Percentiles rank a stretch among this genome's conserved stretches.
Conservation (phyloP, 2,888 invertebrate species). For the Acanthosoma haemorrhoidale region DNA sequence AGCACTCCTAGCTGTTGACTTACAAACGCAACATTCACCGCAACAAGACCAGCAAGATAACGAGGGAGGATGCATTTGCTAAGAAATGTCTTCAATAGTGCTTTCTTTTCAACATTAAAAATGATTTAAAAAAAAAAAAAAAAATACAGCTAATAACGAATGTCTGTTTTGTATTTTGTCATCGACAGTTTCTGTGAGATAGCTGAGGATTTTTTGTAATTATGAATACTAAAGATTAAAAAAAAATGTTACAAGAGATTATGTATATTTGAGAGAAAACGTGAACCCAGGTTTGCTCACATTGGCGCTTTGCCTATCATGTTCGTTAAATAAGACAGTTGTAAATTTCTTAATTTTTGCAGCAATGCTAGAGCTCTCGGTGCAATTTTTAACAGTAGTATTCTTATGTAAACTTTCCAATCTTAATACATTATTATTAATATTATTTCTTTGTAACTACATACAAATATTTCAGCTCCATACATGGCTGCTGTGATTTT, state of each 20-base stretch:
- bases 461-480: slow-evolving; percentile 14
- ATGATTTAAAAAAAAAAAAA: neutral
- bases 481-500: slow-evolving; percentile 26
- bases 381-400: neutral
- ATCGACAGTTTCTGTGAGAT: slow-evolving; percentile 5
- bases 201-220: neutral
- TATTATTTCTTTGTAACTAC: neutral
- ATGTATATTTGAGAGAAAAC: neutral
- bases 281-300: slow-evolving; percentile 23
- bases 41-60: slow-evolving; percentile 72
- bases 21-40: slow-evolving; percentile 74
- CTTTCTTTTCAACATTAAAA: slow-evolving; percentile 20
- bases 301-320: slow-evolving; percentile 25
- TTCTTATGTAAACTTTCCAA: neutral
- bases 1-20: slow-evolving; percentile 61
- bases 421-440: neutral
- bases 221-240: neutral
- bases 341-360: slow-evolving; percentile 13
- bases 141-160: slow-evolving; percentile 18
- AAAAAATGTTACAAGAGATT: neutral
- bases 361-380: slow-evolving; percentile 17
- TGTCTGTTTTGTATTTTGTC: slow-evolving; percentile 61
- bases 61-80: slow-evolving; percentile 80
- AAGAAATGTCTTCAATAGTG: slow-evolving; percentile 24
- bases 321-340: neutral